Evolutionary conservation across 2,113 vertebrate species (phyloP).

Genomic region (Megaceryle torquata): DNA sequence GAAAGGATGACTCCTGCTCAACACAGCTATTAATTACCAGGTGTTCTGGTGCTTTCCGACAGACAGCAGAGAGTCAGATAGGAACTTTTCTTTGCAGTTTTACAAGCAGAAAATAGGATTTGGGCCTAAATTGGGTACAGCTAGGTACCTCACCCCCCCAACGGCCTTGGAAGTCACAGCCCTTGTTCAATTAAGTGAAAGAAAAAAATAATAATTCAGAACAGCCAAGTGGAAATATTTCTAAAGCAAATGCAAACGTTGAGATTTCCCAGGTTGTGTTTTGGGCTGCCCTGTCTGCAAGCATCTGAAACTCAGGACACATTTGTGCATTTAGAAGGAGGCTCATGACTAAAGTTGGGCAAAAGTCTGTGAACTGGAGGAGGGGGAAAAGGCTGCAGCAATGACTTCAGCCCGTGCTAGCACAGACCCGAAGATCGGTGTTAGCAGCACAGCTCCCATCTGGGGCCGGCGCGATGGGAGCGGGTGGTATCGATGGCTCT

Average conservation of each 20-base stretch:
- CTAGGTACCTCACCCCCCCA: not conserved
- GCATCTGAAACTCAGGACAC: not conserved
- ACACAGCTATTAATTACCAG: not conserved
- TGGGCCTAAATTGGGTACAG: not conserved
- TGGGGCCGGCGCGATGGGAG: not conserved
- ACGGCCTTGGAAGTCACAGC: not conserved
- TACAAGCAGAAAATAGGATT: not conserved
- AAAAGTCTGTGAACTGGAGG: not conserved
- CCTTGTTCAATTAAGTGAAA: not conserved
- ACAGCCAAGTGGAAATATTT: not conserved
- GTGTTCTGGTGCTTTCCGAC: not conserved
- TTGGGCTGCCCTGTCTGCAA: not conserved
- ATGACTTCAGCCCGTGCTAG: not conserved
- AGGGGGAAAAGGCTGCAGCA: not conserved
- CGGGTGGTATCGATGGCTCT: constrained; percentile 13
- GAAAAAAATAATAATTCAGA: not conserved
- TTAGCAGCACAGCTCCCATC: constrained; percentile 7
- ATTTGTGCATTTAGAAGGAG: not conserved
- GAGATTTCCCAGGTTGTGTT: not conserved
- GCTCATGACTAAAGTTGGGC: not conserved
- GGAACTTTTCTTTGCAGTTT: not conserved
- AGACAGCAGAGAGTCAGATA: not conserved
- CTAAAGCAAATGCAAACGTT: not conserved
- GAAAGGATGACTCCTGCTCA: not conserved
- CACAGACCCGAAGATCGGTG: not conserved